Conservation (phyloP, 2,797 vertebrate genomes). For the Acanthiza pusilla region DNA sequence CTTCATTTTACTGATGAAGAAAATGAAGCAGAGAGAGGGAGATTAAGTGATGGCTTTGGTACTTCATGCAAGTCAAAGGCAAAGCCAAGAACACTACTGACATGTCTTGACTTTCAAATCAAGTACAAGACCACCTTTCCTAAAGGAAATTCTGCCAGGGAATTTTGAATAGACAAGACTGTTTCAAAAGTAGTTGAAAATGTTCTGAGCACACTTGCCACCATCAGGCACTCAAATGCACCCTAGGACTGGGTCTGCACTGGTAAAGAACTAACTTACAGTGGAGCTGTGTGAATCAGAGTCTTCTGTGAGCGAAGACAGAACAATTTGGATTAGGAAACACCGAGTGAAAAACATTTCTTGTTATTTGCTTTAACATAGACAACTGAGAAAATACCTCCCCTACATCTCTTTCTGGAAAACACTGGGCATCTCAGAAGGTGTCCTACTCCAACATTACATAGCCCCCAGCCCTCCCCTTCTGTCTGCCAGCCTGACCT, state of each 20-base stretch:
- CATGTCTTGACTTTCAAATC: background rate
- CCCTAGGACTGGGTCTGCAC: background rate
- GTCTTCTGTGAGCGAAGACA: background rate
- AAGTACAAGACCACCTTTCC: background rate
- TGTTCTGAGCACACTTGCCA: background rate
- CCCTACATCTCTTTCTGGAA: background rate
- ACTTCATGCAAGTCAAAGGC: background rate
- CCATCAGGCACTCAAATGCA: background rate
- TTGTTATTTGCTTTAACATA: background rate
- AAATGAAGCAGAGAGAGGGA: background rate
- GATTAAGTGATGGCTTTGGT: background rate
- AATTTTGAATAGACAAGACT: background rate
- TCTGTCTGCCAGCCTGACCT: background rate
- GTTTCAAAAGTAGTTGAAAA: background rate
- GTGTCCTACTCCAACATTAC: background rate
- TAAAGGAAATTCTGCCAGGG: background rate
- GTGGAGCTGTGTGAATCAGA: background rate
- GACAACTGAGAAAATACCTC: background rate
- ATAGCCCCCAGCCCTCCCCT: background rate
- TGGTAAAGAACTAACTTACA: background rate
- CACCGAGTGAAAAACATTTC: background rate
- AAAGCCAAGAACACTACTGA: background rate
- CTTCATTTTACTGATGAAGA: background rate
- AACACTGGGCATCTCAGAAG: background rate
- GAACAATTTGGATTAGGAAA: background rate